Conservation (phyloP, 2,888 invertebrate species). For the Archips xylosteana region DNA sequence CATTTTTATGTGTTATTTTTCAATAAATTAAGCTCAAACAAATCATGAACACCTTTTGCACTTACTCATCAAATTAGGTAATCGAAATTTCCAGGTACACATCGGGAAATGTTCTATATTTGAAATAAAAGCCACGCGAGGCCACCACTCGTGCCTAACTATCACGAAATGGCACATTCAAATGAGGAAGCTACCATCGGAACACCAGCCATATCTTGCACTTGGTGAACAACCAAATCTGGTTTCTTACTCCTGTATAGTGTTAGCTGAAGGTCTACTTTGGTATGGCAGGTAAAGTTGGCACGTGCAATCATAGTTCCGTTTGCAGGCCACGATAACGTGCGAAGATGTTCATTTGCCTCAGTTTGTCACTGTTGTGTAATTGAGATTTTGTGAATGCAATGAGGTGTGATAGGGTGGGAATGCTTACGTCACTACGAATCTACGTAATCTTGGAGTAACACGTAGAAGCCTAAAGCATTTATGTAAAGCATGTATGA, state of each 20-base stretch:
- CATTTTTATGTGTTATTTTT: no score
- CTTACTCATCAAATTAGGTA: not conserved
- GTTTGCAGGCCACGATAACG: conserved; percentile 48
- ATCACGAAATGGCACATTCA: conserved; percentile 58
- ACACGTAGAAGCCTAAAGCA: not conserved
- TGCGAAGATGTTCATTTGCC: conserved; percentile 55
- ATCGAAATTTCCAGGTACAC: conserved; percentile 43
- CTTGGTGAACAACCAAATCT: not conserved
- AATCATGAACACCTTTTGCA: no score
- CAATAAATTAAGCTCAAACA: no score
- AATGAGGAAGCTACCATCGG: conserved; percentile 12
- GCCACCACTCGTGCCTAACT: conserved; percentile 37
- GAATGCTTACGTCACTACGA: conserved; percentile 15
- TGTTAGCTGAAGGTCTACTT: not conserved
- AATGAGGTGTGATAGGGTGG: conserved; percentile 31
- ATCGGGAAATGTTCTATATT: conserved; percentile 56
- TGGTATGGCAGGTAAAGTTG: not conserved
- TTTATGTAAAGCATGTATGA: not conserved
- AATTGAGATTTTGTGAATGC: conserved; percentile 47
- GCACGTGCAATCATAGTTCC: not conserved
- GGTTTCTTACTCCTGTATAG: not conserved
- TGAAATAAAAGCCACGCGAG: conserved; percentile 45
- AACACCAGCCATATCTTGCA: not conserved
- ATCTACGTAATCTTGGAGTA: not conserved
- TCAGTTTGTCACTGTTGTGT: conserved; percentile 56